Percentiles rank a stretch among this genome's conserved stretches.
phyloP scores from a whole-genome alignment of 2,797 vertebrate species.

The Rhabdomys pumilio region DNA sequence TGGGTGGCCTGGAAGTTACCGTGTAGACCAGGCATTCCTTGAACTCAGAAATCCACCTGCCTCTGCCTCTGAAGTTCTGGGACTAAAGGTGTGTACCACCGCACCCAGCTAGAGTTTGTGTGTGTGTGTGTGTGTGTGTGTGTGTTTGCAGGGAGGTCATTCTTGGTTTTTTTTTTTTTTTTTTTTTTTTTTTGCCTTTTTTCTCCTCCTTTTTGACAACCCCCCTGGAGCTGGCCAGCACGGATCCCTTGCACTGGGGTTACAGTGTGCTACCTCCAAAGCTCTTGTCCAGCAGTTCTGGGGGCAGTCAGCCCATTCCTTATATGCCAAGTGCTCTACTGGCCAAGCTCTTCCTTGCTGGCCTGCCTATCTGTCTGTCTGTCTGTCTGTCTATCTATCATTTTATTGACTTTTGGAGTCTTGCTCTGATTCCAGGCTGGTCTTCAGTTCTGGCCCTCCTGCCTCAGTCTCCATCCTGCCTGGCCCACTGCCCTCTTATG shows the following conservation, averaged over 20 bases:
- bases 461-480: not conserved
- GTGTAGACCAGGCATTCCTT: not conserved
- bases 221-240: too few species aligned
- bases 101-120: conserved; percentile 16
- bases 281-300: not conserved
- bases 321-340: not conserved
- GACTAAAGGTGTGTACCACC: not conserved
- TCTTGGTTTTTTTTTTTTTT: not conserved
- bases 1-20: not conserved
- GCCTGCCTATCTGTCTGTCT: not conserved
- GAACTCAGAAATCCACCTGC: not conserved
- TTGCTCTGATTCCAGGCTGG: not conserved
- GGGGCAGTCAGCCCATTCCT: not conserved
- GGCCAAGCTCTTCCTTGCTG: not conserved
- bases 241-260: not conserved
- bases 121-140: not conserved
- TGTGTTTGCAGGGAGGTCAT: not conserved
- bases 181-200: too few species aligned
- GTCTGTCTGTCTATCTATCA: not conserved
- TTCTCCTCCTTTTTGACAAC: not conserved
- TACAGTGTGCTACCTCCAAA: too few species aligned
- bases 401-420: not conserved
- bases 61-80: not conserved
- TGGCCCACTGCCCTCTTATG: not conserved
- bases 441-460: not conserved